These are phyloP conservation scores for Umimayanthus kanabou DNA, from an alignment of 92 coral and sea anemone species.

Conservation along the genomic window DNA sequence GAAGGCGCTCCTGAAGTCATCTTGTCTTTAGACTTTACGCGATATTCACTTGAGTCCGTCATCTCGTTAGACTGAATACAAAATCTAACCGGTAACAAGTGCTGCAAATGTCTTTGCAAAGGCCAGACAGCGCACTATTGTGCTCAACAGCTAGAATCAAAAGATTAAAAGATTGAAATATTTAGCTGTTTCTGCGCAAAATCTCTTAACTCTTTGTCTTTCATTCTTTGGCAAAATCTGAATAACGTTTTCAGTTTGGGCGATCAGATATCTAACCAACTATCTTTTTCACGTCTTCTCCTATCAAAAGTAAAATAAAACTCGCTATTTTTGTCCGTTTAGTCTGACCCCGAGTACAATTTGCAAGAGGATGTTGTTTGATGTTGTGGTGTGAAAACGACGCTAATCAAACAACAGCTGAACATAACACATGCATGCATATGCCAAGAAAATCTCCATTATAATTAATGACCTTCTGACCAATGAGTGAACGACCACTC, in stretches of 20 bases:
- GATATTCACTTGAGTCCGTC: neutral
- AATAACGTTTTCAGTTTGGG: neutral
- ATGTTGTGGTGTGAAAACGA: slow-evolving; percentile 7
- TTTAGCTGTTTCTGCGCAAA: neutral
- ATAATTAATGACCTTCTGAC: neutral
- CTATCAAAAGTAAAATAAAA: neutral
- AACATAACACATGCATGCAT: neutral
- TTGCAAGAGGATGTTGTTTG: neutral
- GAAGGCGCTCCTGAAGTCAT: neutral
- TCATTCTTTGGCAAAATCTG: neutral
- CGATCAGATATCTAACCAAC: neutral
- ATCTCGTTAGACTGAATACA: neutral
- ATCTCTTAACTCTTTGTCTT: neutral
- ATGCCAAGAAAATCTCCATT: neutral
- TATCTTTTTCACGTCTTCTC: neutral
- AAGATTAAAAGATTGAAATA: neutral
- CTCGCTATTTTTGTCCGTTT: neutral
- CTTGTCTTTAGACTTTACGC: neutral
- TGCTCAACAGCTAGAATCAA: neutral
- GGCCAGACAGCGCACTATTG: neutral
- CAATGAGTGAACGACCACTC: neutral
- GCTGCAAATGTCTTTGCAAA: neutral
- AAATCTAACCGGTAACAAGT: neutral
- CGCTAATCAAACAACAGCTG: slow-evolving; percentile 16
- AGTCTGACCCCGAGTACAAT: neutral